A percentile compares a stretch with the other conserved stretches of the same genome.
These are phyloP conservation scores for Anguilla obscura DNA, from an alignment of 2,797 vertebrate genomes.

Conservation along the genomic window DNA sequence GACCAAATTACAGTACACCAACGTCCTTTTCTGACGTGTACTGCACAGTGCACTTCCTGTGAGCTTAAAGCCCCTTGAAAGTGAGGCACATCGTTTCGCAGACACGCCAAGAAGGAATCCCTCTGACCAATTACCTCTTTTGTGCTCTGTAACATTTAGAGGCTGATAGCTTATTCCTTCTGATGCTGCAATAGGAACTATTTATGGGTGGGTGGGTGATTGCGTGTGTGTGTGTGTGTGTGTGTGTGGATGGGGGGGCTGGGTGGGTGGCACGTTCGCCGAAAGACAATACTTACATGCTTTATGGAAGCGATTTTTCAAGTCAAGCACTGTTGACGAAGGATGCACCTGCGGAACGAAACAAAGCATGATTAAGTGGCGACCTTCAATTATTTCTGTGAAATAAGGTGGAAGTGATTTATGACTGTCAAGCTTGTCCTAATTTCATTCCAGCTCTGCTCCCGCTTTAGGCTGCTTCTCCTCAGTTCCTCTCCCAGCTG, in stretches of 20 bases:
- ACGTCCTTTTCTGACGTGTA: background rate
- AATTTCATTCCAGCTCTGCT: conserved; percentile 52
- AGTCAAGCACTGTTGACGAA: conserved; percentile 71
- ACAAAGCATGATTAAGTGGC: conserved; percentile 60
- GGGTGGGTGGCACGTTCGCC: conserved; percentile 37
- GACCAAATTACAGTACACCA: background rate
- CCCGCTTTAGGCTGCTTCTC: conserved; percentile 51
- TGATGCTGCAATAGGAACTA: background rate
- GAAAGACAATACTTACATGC: conserved; percentile 67
- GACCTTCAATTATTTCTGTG: conserved; percentile 53
- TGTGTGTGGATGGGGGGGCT: background rate
- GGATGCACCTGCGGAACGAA: conserved; percentile 69
- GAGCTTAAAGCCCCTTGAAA: background rate
- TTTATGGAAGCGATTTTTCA: conserved; percentile 79
- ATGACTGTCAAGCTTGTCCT: conserved; percentile 48
- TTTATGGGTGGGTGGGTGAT: background rate
- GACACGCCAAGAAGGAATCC: background rate
- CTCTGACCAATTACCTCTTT: background rate
- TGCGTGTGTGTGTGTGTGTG: background rate
- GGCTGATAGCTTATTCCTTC: background rate
- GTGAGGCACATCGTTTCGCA: background rate
- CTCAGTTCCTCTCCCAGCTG: conserved; percentile 34
- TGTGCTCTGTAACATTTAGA: background rate
- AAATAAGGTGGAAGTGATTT: conserved; percentile 52
- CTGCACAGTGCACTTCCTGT: background rate